Conservation (phyloP, 2,888 invertebrate genomes). For the Plagodis pulveraria region DNA sequence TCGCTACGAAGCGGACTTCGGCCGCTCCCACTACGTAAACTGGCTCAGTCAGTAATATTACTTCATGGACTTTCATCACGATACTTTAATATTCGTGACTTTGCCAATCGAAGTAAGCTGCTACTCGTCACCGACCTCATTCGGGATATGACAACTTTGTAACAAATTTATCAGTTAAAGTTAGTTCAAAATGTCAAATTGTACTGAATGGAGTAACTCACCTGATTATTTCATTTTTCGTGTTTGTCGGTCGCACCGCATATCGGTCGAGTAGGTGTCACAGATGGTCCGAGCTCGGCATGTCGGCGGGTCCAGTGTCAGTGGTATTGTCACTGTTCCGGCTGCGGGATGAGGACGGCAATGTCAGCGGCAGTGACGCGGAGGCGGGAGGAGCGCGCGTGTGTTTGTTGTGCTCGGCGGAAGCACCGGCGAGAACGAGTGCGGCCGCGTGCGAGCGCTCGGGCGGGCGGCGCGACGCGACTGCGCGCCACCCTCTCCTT, state of each 20-base stretch:
- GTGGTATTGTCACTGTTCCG: constrained; percentile 15
- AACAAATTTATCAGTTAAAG: constrained; percentile 7
- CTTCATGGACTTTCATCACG: constrained; percentile 35
- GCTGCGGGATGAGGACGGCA: background rate
- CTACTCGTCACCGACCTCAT: constrained; percentile 14
- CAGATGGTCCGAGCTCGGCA: constrained; percentile 63
- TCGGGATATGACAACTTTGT: constrained; percentile 7
- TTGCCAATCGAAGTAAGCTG: constrained; percentile 26
- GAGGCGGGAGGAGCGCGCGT: constrained; percentile 52
- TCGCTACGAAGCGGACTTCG: constrained; percentile 62
- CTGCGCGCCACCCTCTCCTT: constrained; percentile 67
- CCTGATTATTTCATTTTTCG: constrained; percentile 82
- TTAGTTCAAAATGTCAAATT: constrained; percentile 13
- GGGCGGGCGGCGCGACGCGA: constrained; percentile 65
- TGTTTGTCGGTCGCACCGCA: constrained; percentile 61
- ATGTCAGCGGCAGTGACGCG: constrained; percentile 11
- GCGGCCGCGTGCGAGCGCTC: constrained; percentile 54
- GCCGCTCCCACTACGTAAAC: constrained; percentile 70
- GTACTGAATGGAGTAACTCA: constrained; percentile 45
- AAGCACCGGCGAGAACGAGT: constrained; percentile 50
- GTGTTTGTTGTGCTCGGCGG: constrained; percentile 50
- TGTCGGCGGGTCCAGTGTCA: constrained; percentile 39
- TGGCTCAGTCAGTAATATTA: constrained; percentile 29
- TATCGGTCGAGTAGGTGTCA: constrained; percentile 61
- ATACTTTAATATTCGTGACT: constrained; percentile 23